Percentiles rank a stretch among this genome's conserved stretches.
Conservation (phyloP, 2,888 invertebrate genomes). For the Notocelia uddmanniana region DNA sequence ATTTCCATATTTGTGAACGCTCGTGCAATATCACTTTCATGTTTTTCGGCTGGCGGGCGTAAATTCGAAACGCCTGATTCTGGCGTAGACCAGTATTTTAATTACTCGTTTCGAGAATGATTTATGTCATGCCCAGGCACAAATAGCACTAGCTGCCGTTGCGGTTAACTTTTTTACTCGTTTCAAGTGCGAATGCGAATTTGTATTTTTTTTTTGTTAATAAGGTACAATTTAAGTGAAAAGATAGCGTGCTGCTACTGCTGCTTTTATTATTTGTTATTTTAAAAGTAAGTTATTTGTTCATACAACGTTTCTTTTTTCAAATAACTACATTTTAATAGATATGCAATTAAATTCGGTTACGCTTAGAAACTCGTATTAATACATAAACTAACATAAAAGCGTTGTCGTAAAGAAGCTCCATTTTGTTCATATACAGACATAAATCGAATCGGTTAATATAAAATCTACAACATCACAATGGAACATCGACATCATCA, state of each 20-base stretch:
- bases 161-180: constrained; percentile 59
- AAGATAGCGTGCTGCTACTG: neutral
- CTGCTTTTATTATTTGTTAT: neutral
- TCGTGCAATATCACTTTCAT: constrained; percentile 62
- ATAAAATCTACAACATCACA: neutral
- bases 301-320: neutral
- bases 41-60: constrained; percentile 63
- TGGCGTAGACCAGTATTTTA: constrained; percentile 82
- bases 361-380: too few species aligned
- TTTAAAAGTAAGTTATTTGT: neutral
- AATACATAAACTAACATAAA: too few species aligned
- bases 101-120: constrained; percentile 84
- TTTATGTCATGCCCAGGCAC: constrained; percentile 73
- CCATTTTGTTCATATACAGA: neutral
- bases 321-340: neutral
- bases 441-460: neutral
- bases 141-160: constrained; percentile 64
- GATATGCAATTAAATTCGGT: neutral
- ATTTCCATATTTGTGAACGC: constrained; percentile 60
- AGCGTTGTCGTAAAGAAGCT: neutral
- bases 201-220: constrained; percentile 20
- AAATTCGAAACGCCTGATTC: constrained; percentile 79
- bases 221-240: neutral
- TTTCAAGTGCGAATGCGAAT: constrained; percentile 51
- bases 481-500: neutral